Percentiles rank a stretch among this genome's conserved stretches.
These are phyloP conservation scores for Apamea sordens DNA, from an alignment of 2,888 invertebrate species.

Conservation along the genomic window DNA sequence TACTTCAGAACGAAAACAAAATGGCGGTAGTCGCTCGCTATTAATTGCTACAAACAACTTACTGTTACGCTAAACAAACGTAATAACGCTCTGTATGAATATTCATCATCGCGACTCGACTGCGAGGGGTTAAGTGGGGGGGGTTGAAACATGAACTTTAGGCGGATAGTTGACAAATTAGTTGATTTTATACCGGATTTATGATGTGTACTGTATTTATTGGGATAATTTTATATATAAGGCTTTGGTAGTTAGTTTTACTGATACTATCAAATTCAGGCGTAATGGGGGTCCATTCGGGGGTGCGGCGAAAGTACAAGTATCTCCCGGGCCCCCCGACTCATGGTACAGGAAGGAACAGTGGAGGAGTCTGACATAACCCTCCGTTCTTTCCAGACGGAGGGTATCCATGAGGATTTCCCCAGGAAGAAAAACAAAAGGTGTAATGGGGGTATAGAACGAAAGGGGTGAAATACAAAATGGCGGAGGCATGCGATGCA, in stretches of 20 bases:
- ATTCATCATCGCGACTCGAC: constrained; percentile 78
- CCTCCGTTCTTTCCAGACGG: too few species aligned
- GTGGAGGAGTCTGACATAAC: too few species aligned
- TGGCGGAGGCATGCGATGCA: not conserved
- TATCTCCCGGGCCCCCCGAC: too few species aligned
- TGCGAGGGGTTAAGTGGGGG: constrained; percentile 43
- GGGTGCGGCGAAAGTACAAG: too few species aligned
- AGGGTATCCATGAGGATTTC: too few species aligned
- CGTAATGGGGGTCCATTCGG: too few species aligned
- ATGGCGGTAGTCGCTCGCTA: constrained; percentile 60
- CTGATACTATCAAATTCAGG: constrained; percentile 8
- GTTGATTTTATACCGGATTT: constrained; percentile 24
- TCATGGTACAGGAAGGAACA: too few species aligned
- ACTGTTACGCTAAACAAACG: constrained; percentile 78
- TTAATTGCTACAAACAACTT: constrained; percentile 80
- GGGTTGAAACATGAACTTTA: constrained; percentile 47
- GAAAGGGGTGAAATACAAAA: constrained; percentile 6
- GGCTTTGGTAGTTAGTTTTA: not conserved
- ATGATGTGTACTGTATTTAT: constrained; percentile 29
- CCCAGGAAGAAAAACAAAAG: too few species aligned
- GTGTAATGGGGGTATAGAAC: not conserved
- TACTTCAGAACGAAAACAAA: constrained; percentile 48
- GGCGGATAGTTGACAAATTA: constrained; percentile 55
- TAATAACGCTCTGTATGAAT: constrained; percentile 83
- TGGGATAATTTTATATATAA: constrained; percentile 1